Conservation (phyloP, 2,888 invertebrate genomes). For the Cosmia pyralina region DNA sequence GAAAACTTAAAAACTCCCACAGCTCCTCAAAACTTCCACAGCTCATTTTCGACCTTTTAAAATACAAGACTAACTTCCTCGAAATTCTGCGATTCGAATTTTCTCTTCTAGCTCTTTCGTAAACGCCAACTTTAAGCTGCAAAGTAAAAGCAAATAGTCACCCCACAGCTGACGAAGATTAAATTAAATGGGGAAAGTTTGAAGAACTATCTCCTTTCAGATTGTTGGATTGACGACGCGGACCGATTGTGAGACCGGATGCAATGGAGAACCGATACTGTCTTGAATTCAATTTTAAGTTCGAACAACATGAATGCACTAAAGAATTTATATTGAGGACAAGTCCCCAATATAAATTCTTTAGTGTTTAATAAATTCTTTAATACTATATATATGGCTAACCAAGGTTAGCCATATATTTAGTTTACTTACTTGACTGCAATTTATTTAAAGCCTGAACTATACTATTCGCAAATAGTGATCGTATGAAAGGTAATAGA, state of each 20-base stretch:
- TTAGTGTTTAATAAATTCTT: no score
- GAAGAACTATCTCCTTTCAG: slow-evolving; percentile 56
- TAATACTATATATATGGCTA: no score
- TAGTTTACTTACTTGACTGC: neutral
- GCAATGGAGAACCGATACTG: slow-evolving; percentile 38
- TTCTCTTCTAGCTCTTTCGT: slow-evolving; percentile 52
- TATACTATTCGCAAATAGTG: neutral
- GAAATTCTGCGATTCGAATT: slow-evolving; percentile 29
- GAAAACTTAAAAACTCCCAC: neutral
- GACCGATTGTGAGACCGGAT: slow-evolving; percentile 35
- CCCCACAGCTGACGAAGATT: slow-evolving; percentile 60
- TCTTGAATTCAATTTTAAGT: slow-evolving; percentile 42
- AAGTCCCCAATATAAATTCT: no score
- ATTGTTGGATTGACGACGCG: slow-evolving; percentile 54
- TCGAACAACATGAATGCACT: slow-evolving; percentile 9
- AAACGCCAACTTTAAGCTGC: slow-evolving; percentile 50
- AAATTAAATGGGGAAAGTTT: slow-evolving; percentile 63
- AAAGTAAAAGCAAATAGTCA: slow-evolving; percentile 58
- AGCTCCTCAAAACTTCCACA: neutral
- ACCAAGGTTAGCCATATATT: no score
- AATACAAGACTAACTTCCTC: slow-evolving; percentile 23
- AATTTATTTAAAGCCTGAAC: neutral
- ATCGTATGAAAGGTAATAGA: neutral
- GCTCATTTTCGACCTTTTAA: slow-evolving; percentile 12
- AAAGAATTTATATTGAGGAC: slow-evolving; percentile 7